Percentiles rank a stretch among this genome's conserved stretches.
Evolutionary conservation across 1,140 invertebrate genomes (phyloP).

Genomic region (Bombyx mandarina): DNA sequence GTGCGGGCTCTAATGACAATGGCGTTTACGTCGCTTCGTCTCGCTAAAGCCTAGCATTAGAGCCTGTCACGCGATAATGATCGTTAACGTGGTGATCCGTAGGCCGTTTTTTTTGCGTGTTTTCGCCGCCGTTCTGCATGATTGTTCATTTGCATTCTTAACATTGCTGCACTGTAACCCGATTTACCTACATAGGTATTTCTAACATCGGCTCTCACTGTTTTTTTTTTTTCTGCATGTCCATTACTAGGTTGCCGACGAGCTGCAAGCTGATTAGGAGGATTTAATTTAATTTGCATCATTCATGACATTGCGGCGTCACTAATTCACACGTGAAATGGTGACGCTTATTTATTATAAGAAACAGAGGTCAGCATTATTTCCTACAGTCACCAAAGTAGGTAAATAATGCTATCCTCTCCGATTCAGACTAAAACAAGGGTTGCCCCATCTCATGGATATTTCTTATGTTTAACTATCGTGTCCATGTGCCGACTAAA

Average conservation of each 20-base stretch:
- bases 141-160: constrained; percentile 66
- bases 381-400: constrained; percentile 10
- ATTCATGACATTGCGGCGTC: constrained; percentile 36
- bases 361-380: constrained; percentile 24
- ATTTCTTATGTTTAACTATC: constrained; percentile 67
- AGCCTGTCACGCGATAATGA: constrained; percentile 28
- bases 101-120: constrained; percentile 47
- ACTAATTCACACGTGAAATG: constrained; percentile 21
- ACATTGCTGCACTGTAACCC: constrained; percentile 61
- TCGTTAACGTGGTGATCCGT: constrained; percentile 26
- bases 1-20: constrained; percentile 10
- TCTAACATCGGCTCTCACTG: constrained; percentile 49
- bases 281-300: constrained; percentile 38
- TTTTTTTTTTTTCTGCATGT: constrained; percentile 58
- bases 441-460: constrained; percentile 71
- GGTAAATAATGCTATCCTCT: constrained; percentile 31
- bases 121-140: constrained; percentile 64
- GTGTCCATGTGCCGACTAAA: constrained; percentile 66
- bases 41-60: constrained; percentile 9
- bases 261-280: constrained; percentile 30
- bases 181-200: constrained; percentile 55
- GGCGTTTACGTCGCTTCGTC: constrained; percentile 8
- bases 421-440: constrained; percentile 52
- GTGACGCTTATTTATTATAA: constrained; percentile 38
- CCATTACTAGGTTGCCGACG: constrained; percentile 46